Conservation (phyloP, 2,888 invertebrate species). For the Disparrhopalites patrizii region DNA sequence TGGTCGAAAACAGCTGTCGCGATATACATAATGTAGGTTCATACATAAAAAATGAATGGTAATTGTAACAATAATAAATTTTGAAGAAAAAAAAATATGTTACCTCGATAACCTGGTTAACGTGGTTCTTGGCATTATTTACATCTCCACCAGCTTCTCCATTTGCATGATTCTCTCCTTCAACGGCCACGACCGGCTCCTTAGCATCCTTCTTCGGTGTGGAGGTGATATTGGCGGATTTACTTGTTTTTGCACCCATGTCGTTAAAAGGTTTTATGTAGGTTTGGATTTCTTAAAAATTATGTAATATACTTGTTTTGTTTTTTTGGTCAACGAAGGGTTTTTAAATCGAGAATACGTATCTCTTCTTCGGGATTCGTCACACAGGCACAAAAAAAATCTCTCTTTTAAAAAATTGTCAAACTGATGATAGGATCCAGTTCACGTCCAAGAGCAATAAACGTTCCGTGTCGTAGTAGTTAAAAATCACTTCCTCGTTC, state of each 20-base stretch:
- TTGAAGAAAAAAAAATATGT: not conserved
- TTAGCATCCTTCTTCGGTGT: constrained; percentile 42
- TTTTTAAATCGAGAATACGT: too few species aligned
- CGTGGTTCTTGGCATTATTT: constrained; percentile 38
- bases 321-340: constrained; percentile 11
- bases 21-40: too few species aligned
- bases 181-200: constrained; percentile 39
- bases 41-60: not conserved
- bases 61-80: not conserved
- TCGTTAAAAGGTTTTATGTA: constrained; percentile 9
- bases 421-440: too few species aligned
- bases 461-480: too few species aligned
- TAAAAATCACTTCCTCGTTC: too few species aligned
- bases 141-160: constrained; percentile 40
- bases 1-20: too few species aligned
- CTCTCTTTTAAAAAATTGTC: too few species aligned
- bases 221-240: constrained; percentile 41
- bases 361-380: too few species aligned
- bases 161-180: constrained; percentile 42
- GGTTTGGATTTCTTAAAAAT: too few species aligned
- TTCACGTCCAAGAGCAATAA: too few species aligned
- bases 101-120: constrained; percentile 46
- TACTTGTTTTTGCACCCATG: constrained; percentile 47
- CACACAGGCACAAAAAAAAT: too few species aligned
- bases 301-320: too few species aligned